Base-by-base conservation (phyloP, 2,113 vertebrate genomes). In the Leiothrix lutea region DNA sequence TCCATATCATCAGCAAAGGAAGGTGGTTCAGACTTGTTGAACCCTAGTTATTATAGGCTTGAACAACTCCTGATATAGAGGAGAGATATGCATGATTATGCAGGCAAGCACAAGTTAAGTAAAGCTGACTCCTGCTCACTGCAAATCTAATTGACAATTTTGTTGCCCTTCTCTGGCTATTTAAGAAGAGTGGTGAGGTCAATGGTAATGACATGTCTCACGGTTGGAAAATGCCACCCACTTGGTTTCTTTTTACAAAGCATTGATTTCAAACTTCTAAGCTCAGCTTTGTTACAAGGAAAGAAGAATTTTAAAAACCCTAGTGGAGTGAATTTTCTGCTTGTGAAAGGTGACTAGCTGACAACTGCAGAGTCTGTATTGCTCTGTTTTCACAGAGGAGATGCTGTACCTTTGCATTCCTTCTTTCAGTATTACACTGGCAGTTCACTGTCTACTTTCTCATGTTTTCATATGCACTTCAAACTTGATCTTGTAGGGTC, bases 111-210 rank as follows among this genome's bases (percentile, higher is more conserved):
- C 74, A 75, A 97, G 96, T 87, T 96, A 96, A 96, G 96, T 92
- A 94, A 96, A 95, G 96, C 93, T 96, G 96, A 97, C 86, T 64
- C 67, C 91, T 90, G 88, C 93, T 95, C 97, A 88, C 89, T 47
- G 64, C 88, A 97, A 97, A 97, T 97, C 97, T 98, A 98, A 98
- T 97, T 98, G 98, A 98, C 98, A 97, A 98, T 98, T 98, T 94
- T 97, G 97, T 97, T 98, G 97, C 97, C 98, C 98, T 98, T 98
- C 98, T 98, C 91, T 50, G 73, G 95, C 97, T 97, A 93, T 98
- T 97, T 98, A 98, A 97, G 95, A 97, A 97, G 97, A 97, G 96
- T 97, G 97, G 97, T 91, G 97, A 98, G 98, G 98, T 98, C 98
- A 98, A 81, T 90, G 95, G 89, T 97, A 97, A 97, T 93, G 97